Evolutionary conservation across 2,113 vertebrate genomes (phyloP).

Genomic region (Microtus montanus): DNA sequence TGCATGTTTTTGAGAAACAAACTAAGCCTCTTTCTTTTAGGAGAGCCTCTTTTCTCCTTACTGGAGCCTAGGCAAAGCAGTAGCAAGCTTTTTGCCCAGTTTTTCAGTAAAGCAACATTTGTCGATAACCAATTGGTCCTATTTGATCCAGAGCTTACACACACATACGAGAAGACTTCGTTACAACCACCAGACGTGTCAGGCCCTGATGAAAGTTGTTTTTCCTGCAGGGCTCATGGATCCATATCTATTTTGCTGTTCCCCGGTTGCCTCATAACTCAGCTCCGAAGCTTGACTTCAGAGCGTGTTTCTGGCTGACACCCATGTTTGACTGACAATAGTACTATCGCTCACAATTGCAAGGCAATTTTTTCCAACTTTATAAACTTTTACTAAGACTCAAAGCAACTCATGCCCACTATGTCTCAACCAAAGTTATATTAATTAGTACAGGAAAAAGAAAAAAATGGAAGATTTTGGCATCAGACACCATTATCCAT

Average conservation of each 20-base stretch:
- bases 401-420: not conserved
- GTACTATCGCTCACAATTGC: not conserved
- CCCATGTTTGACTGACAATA: constrained; percentile 23
- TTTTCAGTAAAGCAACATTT: constrained; percentile 64
- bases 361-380: constrained; percentile 2
- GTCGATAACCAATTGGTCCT: constrained; percentile 76
- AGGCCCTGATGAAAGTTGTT: constrained; percentile 71
- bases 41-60: constrained; percentile 51
- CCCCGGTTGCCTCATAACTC: constrained; percentile 75
- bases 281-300: constrained; percentile 60
- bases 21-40: constrained; percentile 47
- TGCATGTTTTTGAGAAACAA: constrained; percentile 14
- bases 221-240: constrained; percentile 60
- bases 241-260: constrained; percentile 73
- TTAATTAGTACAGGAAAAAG: constrained; percentile 53
- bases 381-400: constrained; percentile 38
- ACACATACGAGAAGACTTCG: constrained; percentile 64
- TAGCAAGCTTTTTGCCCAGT: constrained; percentile 60
- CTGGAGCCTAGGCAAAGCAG: constrained; percentile 9
- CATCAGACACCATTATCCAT: not conserved
- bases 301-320: constrained; percentile 42
- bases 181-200: constrained; percentile 68
- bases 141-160: constrained; percentile 74
- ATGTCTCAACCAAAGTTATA: constrained; percentile 1
- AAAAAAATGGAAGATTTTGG: not conserved